Percentiles rank a stretch among this genome's conserved stretches.
Conservation (phyloP, 2,113 vertebrate genomes). For the Kobus ellipsiprymnus region DNA sequence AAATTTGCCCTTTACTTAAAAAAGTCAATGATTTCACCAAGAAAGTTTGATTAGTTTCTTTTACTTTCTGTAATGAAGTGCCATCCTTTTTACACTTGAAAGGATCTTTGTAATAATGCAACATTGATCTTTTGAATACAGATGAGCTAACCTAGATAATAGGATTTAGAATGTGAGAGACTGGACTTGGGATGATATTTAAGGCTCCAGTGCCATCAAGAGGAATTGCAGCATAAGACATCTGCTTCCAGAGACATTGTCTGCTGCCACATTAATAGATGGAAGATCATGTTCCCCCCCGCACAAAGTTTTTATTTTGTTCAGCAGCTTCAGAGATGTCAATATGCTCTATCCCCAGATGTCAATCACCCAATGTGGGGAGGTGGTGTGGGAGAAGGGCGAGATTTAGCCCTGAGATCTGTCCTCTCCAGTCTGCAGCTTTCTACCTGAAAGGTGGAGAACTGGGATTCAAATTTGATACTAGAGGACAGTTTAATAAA, state of each 20-base stretch:
- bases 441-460: constrained; percentile 17
- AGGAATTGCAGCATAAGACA: constrained; percentile 71
- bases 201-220: constrained; percentile 83
- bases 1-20: constrained; percentile 89
- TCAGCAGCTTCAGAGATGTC: constrained; percentile 28
- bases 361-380: neutral
- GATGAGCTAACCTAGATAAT: constrained; percentile 90
- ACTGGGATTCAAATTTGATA: constrained; percentile 23
- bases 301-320: neutral
- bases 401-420: neutral
- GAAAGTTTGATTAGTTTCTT: constrained; percentile 91
- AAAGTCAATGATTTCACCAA: constrained; percentile 90
- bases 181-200: constrained; percentile 44
- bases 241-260: neutral
- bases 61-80: constrained; percentile 91
- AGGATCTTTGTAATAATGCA: constrained; percentile 91
- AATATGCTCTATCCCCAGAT: neutral
- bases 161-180: constrained; percentile 79
- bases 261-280: neutral
- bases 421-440: neutral
- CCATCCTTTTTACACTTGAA: constrained; percentile 92
- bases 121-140: constrained; percentile 91
- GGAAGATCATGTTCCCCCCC: neutral
- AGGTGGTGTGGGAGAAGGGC: neutral
- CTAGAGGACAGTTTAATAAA: constrained; percentile 20